Base-by-base conservation (phyloP, 2,113 vertebrate genomes). In the Sapayoa aenigma region DNA sequence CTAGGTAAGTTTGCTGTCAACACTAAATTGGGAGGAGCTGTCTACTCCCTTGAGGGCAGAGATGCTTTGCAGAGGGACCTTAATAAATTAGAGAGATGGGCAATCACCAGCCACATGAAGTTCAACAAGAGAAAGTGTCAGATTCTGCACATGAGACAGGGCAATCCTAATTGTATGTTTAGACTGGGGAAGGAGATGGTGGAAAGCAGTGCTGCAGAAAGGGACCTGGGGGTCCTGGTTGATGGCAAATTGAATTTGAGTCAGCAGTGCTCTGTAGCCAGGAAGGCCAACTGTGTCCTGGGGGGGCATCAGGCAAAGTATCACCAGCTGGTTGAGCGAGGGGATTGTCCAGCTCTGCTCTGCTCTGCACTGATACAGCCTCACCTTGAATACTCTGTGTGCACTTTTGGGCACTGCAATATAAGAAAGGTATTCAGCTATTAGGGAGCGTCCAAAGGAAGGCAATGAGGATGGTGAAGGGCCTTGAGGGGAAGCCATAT, bases 301-400 rank as follows among this genome's bases (percentile, higher is more conserved):
- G 30, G 16, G 16, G 9, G 2, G 8, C 20, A 37, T 44, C 37
- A 44, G 25, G 37, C 4, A 16, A 17, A 62, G 56, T 31, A 53
- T 53, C 1, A 0, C 35, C 25, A 62, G 56, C 27, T 0, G 0
- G 47, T 9, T 15, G 19, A 72, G 27, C 37, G 25, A 44, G 20
- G 31, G 15, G 21, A 62, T 62, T 72, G 46, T 83, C 13, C 37
- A 1, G 5, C 37, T 72, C 56, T 1, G 5, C 37, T 72, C 56
- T 62, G 56, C 25, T 62, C 21, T 52, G 25, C 1, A 1, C 20
- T 53, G 25, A 39, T 21, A 17, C 0, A 0, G 58, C 27, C 33
- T 73, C 47, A 31, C 16, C 67, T 83, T 3, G 0, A 46, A 39
- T 37, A 8, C 12, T 53, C 30, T 12, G 46, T 44, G 14, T 19